Evolutionary conservation across 1,140 invertebrate genomes (phyloP), one percentile per base, ranked within the genome.

Genomic region (Penaeus chinensis): DNA sequence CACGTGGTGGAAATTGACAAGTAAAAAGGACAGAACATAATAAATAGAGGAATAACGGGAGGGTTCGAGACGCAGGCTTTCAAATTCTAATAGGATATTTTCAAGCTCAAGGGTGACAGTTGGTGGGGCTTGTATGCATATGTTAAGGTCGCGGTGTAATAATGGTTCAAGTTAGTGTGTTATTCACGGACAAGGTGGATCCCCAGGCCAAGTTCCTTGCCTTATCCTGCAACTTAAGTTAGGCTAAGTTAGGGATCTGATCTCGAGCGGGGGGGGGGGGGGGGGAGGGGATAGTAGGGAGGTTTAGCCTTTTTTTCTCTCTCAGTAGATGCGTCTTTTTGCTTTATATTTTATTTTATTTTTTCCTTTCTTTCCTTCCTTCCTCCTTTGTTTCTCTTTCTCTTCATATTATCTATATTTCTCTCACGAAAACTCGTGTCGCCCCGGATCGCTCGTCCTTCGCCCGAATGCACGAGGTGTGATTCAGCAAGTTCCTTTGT

Each of bases 101-200:
- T 54, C 54, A 13, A 54, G 16, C 54, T 54, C 54, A 54, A 54
- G 54, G 54, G 54, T 54, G 54, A 54, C 54, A 54, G 54, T 54
- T 54, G 54, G 54, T 54, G 54, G 54, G 54, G 54, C 54, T 54
- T 54, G 11, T 61, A 24, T 32, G 77, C 77, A 79, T 79, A 79
- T 79, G 77, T 79, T 79, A 79, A 79, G 61, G 77, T 79, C 61
- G 54, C 61, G 42, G 77, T 60, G 77, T 79, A 79, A 77, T 60
- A 79, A 60, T 79, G 77, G 77, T 24, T n/a, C 37, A 79, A 79
- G 77, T 79, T 79, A 20, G 77, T 79, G 77, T 79, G 77, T 79
- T 79, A 79, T 54, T 79, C 77, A 79, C 77, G 16, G 76, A 54
- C 77, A 79, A 79, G 77, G 77, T 79, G 77, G 77, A 42, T 79